Conservation (phyloP, 2,888 invertebrate species). For the Drosophila eohydei region DNA sequence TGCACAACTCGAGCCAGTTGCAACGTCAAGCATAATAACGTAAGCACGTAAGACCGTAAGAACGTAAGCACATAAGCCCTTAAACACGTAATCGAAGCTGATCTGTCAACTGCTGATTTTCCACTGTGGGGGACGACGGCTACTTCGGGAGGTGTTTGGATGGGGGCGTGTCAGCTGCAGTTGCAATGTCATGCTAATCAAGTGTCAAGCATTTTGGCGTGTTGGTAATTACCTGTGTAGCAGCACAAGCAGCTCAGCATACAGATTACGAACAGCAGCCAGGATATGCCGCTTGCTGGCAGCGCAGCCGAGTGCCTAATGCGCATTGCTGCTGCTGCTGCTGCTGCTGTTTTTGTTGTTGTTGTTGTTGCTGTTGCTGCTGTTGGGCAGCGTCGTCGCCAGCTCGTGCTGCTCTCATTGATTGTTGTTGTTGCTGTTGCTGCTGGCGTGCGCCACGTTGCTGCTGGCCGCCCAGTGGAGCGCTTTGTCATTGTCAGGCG, state of each 20-base stretch:
- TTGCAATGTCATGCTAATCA: constrained; percentile 29
- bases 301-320: constrained; percentile 42
- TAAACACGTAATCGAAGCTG: constrained; percentile 21
- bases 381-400: constrained; percentile 41
- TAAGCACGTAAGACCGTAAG: constrained; percentile 15
- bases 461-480: constrained; percentile 49
- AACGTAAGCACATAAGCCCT: constrained; percentile 19
- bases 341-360: constrained; percentile 14
- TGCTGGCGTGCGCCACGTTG: constrained; percentile 29
- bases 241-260: constrained; percentile 69
- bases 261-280: constrained; percentile 67
- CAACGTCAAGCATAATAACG: constrained; percentile 9
- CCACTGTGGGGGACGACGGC: neutral
- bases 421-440: constrained; percentile 34
- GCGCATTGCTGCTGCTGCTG: constrained; percentile 41
- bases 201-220: constrained; percentile 38
- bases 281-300: constrained; percentile 62
- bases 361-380: constrained; percentile 7
- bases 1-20: constrained; percentile 5
- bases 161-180: constrained; percentile 6
- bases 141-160: too few species aligned
- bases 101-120: constrained; percentile 20
- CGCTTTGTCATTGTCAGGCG: constrained; percentile 76
- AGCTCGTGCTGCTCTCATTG: constrained; percentile 50
- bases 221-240: constrained; percentile 68